Evolutionary conservation across 1,140 invertebrate genomes (phyloP).

Genomic region (Drosophila hydei): DNA sequence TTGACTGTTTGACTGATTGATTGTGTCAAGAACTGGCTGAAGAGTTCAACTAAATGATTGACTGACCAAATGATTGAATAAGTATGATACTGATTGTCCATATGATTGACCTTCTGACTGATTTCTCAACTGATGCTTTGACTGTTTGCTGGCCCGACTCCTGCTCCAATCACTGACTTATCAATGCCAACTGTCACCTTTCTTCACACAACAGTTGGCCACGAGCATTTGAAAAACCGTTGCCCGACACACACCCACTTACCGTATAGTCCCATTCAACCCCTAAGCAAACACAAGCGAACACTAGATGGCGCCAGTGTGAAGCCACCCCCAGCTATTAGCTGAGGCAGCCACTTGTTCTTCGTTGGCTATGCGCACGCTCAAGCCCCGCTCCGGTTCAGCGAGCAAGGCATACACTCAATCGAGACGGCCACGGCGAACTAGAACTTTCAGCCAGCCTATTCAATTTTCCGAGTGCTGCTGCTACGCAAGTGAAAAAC

Average conservation of each 20-base stretch:
- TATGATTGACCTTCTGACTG: neutral
- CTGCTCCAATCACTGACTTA: no score
- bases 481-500: conserved; percentile 65
- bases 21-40: no score
- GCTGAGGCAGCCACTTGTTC: conserved; percentile 59
- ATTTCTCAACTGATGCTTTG: no score
- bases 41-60: no score
- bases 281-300: neutral
- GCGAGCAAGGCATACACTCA: conserved; percentile 51
- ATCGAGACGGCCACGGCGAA: conserved; percentile 26
- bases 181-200: no score
- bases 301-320: conserved; percentile 50
- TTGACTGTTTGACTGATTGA: neutral
- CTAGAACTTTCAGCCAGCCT: conserved; percentile 57
- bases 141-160: no score
- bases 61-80: neutral
- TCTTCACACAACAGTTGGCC: neutral
- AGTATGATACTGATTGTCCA: neutral
- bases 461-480: conserved; percentile 72
- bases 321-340: conserved; percentile 38
- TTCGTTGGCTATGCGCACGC: conserved; percentile 59
- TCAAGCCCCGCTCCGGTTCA: conserved; percentile 37
- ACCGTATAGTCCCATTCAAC: conserved; percentile 17
- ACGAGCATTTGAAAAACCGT: conserved; percentile 2
- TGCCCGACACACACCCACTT: neutral